Percentiles rank a stretch among this genome's conserved stretches.
phyloP scores from a whole-genome alignment of 2,888 invertebrate genomes.

The Phyto melanocephala region DNA sequence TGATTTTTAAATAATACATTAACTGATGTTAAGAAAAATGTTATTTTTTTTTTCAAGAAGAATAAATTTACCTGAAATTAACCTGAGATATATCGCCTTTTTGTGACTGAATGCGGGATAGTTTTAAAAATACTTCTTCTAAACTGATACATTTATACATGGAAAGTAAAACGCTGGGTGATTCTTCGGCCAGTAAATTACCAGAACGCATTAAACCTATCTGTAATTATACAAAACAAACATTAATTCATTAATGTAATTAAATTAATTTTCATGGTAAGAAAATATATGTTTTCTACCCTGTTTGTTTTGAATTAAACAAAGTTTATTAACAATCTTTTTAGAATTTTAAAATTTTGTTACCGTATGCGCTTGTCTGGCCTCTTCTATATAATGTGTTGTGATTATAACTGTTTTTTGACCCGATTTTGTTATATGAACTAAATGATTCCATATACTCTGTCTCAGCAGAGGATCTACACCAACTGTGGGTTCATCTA shows the following conservation, averaged over 20 bases:
- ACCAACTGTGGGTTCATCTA: constrained; percentile 96
- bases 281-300: too few relatives aligned
- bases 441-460: constrained; percentile 96
- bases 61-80: constrained; percentile 77
- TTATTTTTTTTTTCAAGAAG: constrained; percentile 12
- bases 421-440: constrained; percentile 92
- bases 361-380: constrained; percentile 92
- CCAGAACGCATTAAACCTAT: constrained; percentile 97
- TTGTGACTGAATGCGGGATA: constrained; percentile 89
- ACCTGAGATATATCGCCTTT: constrained; percentile 79
- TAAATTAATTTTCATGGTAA: too few relatives aligned
- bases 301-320: too few relatives aligned
- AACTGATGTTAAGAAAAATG: neutral
- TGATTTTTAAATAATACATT: neutral
- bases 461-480: constrained; percentile 93
- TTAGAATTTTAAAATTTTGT: neutral
- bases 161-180: constrained; percentile 89
- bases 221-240: constrained; percentile 79
- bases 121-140: constrained; percentile 95
- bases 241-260: too few relatives aligned
- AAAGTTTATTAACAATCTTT: too few relatives aligned
- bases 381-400: constrained; percentile 97
- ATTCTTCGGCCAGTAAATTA: constrained; percentile 92
- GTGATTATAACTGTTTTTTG: constrained; percentile 95
- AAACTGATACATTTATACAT: constrained; percentile 91